Base-by-base conservation (phyloP, 2,113 vertebrate genomes). In the Gnathonemus longibarbis region DNA sequence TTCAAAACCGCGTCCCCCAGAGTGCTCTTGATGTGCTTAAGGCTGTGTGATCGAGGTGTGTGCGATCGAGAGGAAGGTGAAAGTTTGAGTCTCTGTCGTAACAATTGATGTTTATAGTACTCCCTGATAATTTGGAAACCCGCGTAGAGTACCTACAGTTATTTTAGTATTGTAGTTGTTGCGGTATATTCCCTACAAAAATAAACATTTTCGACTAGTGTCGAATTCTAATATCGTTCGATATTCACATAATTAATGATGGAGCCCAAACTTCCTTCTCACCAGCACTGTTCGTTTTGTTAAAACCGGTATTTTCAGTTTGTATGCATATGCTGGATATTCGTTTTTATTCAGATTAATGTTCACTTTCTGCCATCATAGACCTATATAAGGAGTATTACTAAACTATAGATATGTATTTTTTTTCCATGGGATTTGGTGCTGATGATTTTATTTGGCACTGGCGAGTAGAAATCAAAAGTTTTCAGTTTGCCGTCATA, bases 41-140 rank as follows among this genome's bases (percentile, higher is more conserved):
- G 27, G 74, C 31, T 90, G 93, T 80, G 15, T 84, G 50, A 52
- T 50, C 10, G 10, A 49, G 48, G 91, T 5, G 80, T 27, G 46
- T 85, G 95, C 95, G 95, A 93, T 94, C 94, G 93, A 13, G 5
- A 15, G 24, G 5, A 35, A 49, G 42, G 45, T 11, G 13, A 19
- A 50, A 21, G n/a, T 87, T 10, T 53, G 27, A 53, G 13, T 17
- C 27, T 24, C 95, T 95, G 94, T 94, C 94, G 94, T 96, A 95
- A 94, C 95, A 95, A 96, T 93, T 93, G 93, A 95, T 94, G 94
- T 96, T 96, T 96, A 95, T 94, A 94, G 50, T 62, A 88, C 89
- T 88, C 90, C 53, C 84, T 52, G 85, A 8, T 19, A 11, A 53
- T 35, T 46, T 11, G 49, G 27, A 15, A 13, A 42, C 1, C 31